Evolutionary conservation across 2,888 invertebrate species (phyloP), one percentile per base, ranked within the genome.

Genomic region (Cataglyphis altisquamis): DNA sequence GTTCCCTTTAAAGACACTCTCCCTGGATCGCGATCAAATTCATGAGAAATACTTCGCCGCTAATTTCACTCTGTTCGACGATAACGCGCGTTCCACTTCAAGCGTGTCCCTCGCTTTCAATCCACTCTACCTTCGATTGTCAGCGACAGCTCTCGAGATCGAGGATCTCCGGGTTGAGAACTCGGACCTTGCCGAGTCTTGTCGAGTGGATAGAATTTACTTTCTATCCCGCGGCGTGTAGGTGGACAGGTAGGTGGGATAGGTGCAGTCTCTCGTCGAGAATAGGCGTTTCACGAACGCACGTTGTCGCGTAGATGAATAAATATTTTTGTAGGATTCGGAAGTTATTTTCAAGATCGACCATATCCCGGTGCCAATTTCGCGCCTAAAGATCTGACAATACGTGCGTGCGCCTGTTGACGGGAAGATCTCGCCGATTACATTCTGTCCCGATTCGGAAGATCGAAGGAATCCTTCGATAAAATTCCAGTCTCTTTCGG

Each of bases 11-110:
- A 78, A 68, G n/a, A 57, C 25, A 67, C 55, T 32, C 41, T 18
- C 32, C 21, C 82, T 66, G 52, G 68, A 66, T 77, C 60, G 48
- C 63, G 32, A 29, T 67, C 45, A 48, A 45, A 21, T 21, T 41
- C 25, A 25, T 15, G 57, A 74, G 39, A 12, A 21, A 45, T 52
- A 10, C 29, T 41, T 41, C 66, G 57, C 52, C n/a, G n/a, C 18
- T 12, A 6, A 48, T 29, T 62, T 63, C 63, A 62, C 72, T 12
- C 63, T 41, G 29, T 25, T 15, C 72, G n/a, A 21, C 2, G 39
- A 39, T 29, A 15, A 6, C 57, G n/a, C 8, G 32, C 32, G 25
- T 12, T 66, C 12, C n/a, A 25, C 9, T 21, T 0, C 12, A 6
- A 48, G 25, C 36, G 48, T 21, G 48, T 21, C 29, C 57, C 21